Conservation (phyloP, 2,888 invertebrate genomes). For the Globia sparganii region DNA sequence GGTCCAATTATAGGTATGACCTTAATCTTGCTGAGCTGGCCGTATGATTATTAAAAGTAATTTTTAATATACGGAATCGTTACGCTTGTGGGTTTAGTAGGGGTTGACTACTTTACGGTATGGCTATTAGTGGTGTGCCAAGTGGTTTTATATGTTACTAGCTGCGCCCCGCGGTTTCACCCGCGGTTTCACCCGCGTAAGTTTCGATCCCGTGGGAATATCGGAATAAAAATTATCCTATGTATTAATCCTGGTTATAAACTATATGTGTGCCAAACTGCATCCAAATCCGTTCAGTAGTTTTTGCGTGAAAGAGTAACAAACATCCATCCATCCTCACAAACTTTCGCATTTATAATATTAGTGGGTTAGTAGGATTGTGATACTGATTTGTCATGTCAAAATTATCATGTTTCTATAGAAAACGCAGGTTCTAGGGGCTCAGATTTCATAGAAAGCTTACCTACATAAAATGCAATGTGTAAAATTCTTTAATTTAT, state of each 20-base stretch:
- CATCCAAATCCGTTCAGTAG: no score
- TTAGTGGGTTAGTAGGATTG: no score
- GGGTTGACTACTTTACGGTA: neutral
- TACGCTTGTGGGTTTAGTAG: conserved; percentile 6
- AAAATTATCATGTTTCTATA: neutral
- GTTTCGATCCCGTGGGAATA: no score
- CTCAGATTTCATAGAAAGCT: neutral
- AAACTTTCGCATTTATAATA: no score
- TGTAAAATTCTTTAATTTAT: neutral
- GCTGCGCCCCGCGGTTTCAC: no score
- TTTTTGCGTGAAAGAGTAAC: no score
- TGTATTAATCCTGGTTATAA: no score
- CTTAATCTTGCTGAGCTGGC: conserved; percentile 51
- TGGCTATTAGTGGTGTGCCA: neutral
- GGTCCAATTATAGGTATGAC: conserved; percentile 51
- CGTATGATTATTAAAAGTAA: conserved; percentile 41
- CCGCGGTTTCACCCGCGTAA: no score
- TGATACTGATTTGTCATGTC: neutral
- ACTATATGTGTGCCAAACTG: no score
- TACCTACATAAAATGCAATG: neutral
- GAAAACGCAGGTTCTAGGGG: no score
- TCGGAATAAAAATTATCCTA: no score
- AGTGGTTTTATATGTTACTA: neutral
- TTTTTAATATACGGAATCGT: conserved; percentile 30
- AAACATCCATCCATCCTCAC: no score